Base-by-base conservation (phyloP, 2,797 vertebrate species). In the Adelosebastes latens region DNA sequence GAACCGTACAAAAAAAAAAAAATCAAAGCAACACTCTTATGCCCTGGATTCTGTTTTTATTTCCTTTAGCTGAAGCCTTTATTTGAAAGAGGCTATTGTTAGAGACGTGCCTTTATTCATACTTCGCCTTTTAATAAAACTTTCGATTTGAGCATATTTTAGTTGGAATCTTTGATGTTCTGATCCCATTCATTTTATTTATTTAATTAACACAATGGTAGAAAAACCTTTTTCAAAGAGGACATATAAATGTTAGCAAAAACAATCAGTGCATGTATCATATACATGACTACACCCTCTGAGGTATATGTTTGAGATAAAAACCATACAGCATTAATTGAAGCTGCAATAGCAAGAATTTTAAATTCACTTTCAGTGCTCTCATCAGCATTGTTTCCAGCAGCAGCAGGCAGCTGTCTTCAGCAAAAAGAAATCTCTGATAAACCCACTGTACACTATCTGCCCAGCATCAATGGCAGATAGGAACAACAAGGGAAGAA, bases 101-200 rank as follows among this genome's bases (percentile, higher is more conserved):
- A 12, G 11, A 68, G 14, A 32, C 8, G 18, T 13, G 31, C 13
- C 27, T n/a, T 61, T 34, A 59, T 62, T 72, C 18, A 20, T 14
- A 36, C 20, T 9, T 16, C 3, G 13, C 18, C 60, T 71, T 70
- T 55, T 12, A 34, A 20, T 27, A 32, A 14, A 22, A 78, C 2
- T 36, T 66, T 18, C 3, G 0, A 4, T 60, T 20, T 74, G 24
- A 70, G 60, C 75, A 56, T 29, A 14, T 39, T 64, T 29, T 20
- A 52, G 1, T 36, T 4, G 20, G 18, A 36, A 5, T 11, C 29
- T 29, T 71, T 75, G 31, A 65, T 18, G 8, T 52, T 62, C 6
- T 34, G n/a, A 65, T 53, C 22, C 39, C 11, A 29, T 75, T 75
- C n/a, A 64, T 76, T 76, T 61, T 80, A 60, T 61, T 63, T 5